phyloP scores from a whole-genome alignment of 2,113 vertebrate genomes.

The Hippoglossus stenolepis region DNA sequence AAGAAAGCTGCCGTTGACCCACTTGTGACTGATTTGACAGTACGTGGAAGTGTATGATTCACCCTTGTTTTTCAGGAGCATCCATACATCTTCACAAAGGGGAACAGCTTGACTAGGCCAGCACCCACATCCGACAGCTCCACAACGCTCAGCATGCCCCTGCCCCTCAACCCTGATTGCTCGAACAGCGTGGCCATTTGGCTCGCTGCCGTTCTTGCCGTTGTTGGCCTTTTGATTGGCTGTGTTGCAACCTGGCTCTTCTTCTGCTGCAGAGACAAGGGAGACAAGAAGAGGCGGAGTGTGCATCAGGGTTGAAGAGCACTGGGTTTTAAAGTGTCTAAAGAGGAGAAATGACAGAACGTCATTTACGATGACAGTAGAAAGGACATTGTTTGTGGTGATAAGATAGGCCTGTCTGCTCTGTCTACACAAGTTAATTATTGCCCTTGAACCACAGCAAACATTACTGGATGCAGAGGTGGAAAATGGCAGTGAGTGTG shows the following conservation, averaged over 20 bases:
- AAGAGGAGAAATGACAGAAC: background rate
- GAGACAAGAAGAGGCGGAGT: constrained; percentile 27
- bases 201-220: constrained; percentile 81
- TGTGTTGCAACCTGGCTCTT: constrained; percentile 66
- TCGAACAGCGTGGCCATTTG: constrained; percentile 74
- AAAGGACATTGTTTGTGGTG: background rate
- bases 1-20: constrained; percentile 63
- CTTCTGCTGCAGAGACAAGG: constrained; percentile 66
- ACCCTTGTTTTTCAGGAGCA: constrained; percentile 81
- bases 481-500: background rate
- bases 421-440: background rate
- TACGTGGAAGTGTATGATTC: background rate
- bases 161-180: constrained; percentile 24
- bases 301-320: constrained; percentile 56
- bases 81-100: constrained; percentile 87
- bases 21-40: background rate
- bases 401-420: background rate
- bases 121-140: constrained; percentile 3
- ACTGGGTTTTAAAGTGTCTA: constrained; percentile 53
- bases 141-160: background rate
- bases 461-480: background rate
- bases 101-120: constrained; percentile 79
- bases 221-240: constrained; percentile 79
- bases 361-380: background rate
- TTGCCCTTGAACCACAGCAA: background rate